Evolutionary conservation across 1,140 invertebrate genomes (phyloP).

Genomic region (Zophobas atratus): DNA sequence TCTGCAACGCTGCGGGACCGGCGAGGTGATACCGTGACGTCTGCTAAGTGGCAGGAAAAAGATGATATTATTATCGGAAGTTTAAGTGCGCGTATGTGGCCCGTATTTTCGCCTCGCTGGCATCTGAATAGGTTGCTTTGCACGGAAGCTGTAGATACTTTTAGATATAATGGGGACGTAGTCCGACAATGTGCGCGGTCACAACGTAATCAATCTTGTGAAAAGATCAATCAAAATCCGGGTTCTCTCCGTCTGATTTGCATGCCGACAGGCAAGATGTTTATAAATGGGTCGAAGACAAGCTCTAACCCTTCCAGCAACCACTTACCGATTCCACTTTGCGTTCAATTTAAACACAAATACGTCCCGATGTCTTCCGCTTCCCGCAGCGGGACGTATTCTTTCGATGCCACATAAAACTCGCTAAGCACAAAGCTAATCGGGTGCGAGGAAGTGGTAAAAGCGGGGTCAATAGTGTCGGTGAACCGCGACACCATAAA

Average conservation of each 20-base stretch:
- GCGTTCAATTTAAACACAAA: slow-evolving; percentile 48
- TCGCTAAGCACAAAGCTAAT: slow-evolving; percentile 18
- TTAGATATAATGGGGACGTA: slow-evolving; percentile 59
- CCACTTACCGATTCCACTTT: slow-evolving; percentile 52
- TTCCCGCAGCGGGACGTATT: slow-evolving; percentile 3
- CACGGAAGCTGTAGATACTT: slow-evolving; percentile 49
- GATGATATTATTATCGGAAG: slow-evolving; percentile 7
- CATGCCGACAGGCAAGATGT: slow-evolving; percentile 68
- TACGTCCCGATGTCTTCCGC: slow-evolving; percentile 2
- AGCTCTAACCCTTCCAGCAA: slow-evolving; percentile 52
- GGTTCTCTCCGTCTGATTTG: slow-evolving; percentile 66
- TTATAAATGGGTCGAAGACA: slow-evolving; percentile 68
- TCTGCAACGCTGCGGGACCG: neutral
- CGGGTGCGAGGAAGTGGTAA: slow-evolving; percentile 50
- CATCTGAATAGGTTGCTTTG: slow-evolving; percentile 31
- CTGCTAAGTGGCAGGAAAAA: neutral
- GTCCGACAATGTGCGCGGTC: slow-evolving; percentile 59
- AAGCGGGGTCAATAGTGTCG: slow-evolving; percentile 50
- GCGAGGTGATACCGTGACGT: no score
- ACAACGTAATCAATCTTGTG: slow-evolving; percentile 66
- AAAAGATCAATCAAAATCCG: slow-evolving; percentile 68
- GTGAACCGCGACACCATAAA: slow-evolving; percentile 56
- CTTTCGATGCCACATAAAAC: slow-evolving; percentile 8
- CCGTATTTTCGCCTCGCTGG: slow-evolving; percentile 20
- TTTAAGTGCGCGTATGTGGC: slow-evolving; percentile 16